These are phyloP conservation scores for Vannuccia rotundouncinata DNA, from an alignment of 2,888 invertebrate species.

Conservation along the genomic window DNA sequence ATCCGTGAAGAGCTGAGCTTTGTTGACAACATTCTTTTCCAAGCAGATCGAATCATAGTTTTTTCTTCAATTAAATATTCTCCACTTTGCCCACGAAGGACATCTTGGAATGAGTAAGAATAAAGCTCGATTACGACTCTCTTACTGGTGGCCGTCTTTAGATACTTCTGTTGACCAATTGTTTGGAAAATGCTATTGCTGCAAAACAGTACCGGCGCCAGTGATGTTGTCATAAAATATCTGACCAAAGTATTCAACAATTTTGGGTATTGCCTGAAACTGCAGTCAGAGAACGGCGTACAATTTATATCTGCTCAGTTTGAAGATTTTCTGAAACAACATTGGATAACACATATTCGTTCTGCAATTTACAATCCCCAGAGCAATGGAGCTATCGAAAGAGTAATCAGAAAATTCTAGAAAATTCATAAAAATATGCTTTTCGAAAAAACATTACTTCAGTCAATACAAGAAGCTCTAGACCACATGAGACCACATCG, in stretches of 20 bases:
- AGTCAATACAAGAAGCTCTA: not conserved
- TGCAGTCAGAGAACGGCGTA: constrained; percentile 24
- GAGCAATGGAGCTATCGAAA: constrained; percentile 27
- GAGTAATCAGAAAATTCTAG: constrained; percentile 17
- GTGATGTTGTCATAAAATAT: constrained; percentile 18
- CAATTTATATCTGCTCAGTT: constrained; percentile 13
- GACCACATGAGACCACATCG: not conserved
- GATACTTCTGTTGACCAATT: constrained; percentile 35
- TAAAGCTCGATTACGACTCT: constrained; percentile 31
- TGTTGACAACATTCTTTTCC: constrained; percentile 22
- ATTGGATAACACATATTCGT: constrained; percentile 27
- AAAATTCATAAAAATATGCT: not conserved
- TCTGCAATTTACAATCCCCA: constrained; percentile 34
- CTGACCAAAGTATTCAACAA: constrained; percentile 22
- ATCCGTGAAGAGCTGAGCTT: not conserved
- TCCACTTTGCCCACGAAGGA: constrained; percentile 36
- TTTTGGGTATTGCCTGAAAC: constrained; percentile 11
- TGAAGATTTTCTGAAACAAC: constrained; percentile 25
- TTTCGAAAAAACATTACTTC: not conserved
- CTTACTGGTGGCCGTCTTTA: constrained; percentile 38
- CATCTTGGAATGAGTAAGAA: constrained; percentile 38
- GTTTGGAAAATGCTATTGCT: constrained; percentile 32
- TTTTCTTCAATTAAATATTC: not conserved
- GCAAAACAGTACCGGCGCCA: constrained; percentile 17
- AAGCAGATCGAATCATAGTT: constrained; percentile 23